phyloP scores from a whole-genome alignment of 2,797 vertebrate genomes.

The Catostomus latipinnis region DNA sequence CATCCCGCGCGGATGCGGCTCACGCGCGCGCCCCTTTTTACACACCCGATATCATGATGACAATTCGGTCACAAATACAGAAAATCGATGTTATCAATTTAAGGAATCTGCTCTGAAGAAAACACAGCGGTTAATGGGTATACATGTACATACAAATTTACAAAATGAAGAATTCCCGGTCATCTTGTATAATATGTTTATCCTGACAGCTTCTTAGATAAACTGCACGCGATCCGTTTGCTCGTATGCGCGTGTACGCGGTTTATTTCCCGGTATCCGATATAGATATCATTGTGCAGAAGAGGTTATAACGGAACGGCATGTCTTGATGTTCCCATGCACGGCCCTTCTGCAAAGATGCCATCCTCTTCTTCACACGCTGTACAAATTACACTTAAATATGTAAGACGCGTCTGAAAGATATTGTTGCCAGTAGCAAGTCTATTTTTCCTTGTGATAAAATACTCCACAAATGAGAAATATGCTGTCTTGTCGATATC shows the following conservation, averaged over 20 bases:
- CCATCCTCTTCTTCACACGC: background rate
- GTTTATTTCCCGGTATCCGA: conserved; percentile 65
- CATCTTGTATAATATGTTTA: background rate
- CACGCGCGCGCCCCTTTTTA: conserved; percentile 5
- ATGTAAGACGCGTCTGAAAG: background rate
- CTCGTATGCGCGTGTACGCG: conserved; percentile 58
- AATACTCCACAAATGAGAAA: conserved; percentile 11
- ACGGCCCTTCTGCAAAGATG: conserved; percentile 22
- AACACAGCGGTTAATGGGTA: background rate
- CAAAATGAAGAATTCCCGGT: background rate
- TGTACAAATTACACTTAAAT: background rate
- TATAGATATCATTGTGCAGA: conserved; percentile 16
- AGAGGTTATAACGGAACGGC: conserved; percentile 21
- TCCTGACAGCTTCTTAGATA: background rate
- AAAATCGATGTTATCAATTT: conserved; percentile 49
- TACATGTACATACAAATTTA: too few relatives aligned
- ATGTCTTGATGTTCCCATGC: conserved; percentile 5
- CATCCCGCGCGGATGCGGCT: conserved; percentile 37
- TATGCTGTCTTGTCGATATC: conserved; percentile 25
- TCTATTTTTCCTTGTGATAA: conserved; percentile 33
- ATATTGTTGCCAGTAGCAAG: background rate
- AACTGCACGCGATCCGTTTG: conserved; percentile 3
- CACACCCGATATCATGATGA: conserved; percentile 34
- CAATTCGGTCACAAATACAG: conserved; percentile 6
- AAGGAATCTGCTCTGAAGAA: too few relatives aligned